phyloP scores from a whole-genome alignment of 2,797 vertebrate genomes.

The Babyrousa celebensis region DNA sequence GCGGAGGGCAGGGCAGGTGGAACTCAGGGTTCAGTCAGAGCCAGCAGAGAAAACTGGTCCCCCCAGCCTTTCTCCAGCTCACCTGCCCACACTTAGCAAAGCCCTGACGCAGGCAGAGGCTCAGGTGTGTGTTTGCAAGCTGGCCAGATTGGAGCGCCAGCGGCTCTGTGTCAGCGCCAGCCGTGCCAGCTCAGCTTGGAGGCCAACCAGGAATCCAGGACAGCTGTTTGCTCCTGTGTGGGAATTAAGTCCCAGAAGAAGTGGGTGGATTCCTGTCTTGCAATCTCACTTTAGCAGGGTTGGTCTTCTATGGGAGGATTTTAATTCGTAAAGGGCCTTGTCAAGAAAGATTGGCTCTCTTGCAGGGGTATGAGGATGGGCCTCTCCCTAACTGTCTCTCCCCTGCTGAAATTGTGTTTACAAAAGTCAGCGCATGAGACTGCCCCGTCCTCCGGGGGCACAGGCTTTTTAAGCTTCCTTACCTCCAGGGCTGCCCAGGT shows the following conservation, averaged over 20 bases:
- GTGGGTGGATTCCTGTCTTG: slow-evolving; percentile 24
- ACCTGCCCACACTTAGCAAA: background rate
- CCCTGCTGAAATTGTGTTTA: background rate
- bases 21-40: background rate
- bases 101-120: background rate
- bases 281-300: slow-evolving; percentile 41
- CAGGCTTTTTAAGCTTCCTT: background rate
- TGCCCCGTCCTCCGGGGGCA: background rate
- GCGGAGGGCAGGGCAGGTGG: background rate
- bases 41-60: background rate
- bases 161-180: background rate
- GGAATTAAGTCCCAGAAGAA: slow-evolving; percentile 46
- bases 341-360: background rate
- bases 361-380: background rate
- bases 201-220: slow-evolving; percentile 4
- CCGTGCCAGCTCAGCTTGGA: slow-evolving; percentile 23
- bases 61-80: background rate
- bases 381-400: slow-evolving; percentile 39
- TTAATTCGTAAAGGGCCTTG: background rate
- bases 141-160: background rate
- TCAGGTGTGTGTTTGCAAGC: background rate
- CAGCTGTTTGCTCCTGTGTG: background rate
- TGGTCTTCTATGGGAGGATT: slow-evolving; percentile 39
- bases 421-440: background rate
- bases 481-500: background rate